These are phyloP conservation scores for Cacoxenus indagator DNA, from an alignment of 2,888 invertebrate genomes.

Conservation along the genomic window DNA sequence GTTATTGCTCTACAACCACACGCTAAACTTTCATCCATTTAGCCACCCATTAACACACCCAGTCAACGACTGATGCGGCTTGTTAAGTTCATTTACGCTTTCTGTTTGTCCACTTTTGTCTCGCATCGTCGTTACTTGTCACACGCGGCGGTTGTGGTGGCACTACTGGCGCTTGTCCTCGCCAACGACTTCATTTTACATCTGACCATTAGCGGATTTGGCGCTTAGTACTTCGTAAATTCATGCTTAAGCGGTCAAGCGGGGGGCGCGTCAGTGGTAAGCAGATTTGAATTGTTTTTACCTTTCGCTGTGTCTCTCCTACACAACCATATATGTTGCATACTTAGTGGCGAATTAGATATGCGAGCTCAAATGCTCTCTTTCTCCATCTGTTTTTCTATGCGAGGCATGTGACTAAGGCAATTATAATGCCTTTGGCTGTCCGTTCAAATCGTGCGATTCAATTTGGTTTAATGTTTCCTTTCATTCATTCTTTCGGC, in stretches of 20 bases:
- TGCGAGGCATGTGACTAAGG: neutral
- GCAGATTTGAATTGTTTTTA: neutral
- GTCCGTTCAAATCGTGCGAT: too few species aligned
- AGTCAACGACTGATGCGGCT: too few species aligned
- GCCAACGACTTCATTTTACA: neutral
- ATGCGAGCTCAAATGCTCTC: neutral
- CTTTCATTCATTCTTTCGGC: too few species aligned
- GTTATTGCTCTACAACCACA: too few species aligned
- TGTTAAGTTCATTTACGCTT: slow-evolving; percentile 1
- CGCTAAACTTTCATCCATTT: too few species aligned
- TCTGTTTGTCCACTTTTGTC: neutral
- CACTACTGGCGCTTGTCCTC: neutral
- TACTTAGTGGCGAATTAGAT: neutral
- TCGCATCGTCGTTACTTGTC: neutral
- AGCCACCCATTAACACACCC: too few species aligned
- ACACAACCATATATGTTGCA: neutral
- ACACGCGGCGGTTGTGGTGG: neutral
- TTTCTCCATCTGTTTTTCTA: neutral
- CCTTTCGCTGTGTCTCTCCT: neutral
- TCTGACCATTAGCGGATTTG: slow-evolving; percentile 17
- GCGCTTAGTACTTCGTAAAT: neutral
- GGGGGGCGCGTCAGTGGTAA: neutral
- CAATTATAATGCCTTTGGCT: neutral
- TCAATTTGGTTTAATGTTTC: too few species aligned
- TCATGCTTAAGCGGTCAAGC: too few species aligned